phyloP scores from a whole-genome alignment of 2,888 invertebrate species.

The Antitype chi region DNA sequence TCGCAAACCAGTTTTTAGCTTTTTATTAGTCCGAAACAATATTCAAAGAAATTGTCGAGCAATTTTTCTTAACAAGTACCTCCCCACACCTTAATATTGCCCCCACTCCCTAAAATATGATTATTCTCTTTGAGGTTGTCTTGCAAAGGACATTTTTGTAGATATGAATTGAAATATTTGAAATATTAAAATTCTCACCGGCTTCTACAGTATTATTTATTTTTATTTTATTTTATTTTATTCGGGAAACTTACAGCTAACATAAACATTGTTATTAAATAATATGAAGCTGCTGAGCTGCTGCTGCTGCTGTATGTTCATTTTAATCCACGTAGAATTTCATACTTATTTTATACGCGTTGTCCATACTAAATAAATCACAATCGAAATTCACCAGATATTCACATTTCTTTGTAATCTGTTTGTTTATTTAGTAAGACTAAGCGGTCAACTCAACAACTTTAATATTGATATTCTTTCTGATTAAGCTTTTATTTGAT shows the following conservation, averaged over 20 bases:
- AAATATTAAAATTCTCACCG: slow-evolving; percentile 46
- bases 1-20: slow-evolving; percentile 39
- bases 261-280: no score
- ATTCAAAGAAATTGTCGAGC: slow-evolving; percentile 49
- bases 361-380: slow-evolving; percentile 16
- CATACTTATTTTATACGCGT: slow-evolving; percentile 18
- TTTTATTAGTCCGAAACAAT: slow-evolving; percentile 54
- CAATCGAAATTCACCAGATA: slow-evolving; percentile 1
- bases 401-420: slow-evolving; percentile 4
- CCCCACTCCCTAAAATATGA: slow-evolving; percentile 43
- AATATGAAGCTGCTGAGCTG: no score
- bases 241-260: no score
- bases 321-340: slow-evolving; percentile 14
- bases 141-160: slow-evolving; percentile 36
- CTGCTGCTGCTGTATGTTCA: no score
- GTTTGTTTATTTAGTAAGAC: slow-evolving; percentile 19
- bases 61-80: slow-evolving; percentile 46
- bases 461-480: slow-evolving; percentile 20
- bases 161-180: slow-evolving; percentile 45
- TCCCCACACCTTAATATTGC: slow-evolving; percentile 38
- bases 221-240: no score
- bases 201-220: slow-evolving; percentile 2
- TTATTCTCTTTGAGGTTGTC: slow-evolving; percentile 45
- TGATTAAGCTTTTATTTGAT: slow-evolving; percentile 16
- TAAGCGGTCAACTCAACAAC: background rate